Base-by-base conservation (phyloP, 2,797 vertebrate species). In the Enteromius paludinosus region DNA sequence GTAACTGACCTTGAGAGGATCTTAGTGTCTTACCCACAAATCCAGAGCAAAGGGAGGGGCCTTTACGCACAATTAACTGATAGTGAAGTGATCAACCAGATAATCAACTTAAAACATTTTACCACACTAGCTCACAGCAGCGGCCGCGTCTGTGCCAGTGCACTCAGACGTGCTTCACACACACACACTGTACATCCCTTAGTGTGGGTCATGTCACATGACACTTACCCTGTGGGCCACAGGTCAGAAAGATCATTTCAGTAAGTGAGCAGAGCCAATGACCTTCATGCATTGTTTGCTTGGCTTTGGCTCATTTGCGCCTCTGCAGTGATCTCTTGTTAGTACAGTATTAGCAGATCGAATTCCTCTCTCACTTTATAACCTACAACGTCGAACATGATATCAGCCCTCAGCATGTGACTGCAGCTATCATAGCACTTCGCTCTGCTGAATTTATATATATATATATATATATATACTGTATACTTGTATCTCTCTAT, bases 91-190 rank as follows among this genome's bases (percentile, higher is more conserved):
- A 75, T 86, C 66, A 84, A 66, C 41, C 49, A 43, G 73, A 81
- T 84, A 80, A 88, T 86, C 54, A 82, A 78, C 61, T 84, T 84
- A 84, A 72, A 49, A 70, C 77, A 79, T 41, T 81, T 66, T 17
- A 81, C 25, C 62, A 11, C 69, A 81, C 71, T 74, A 54, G 43
- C 73, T 68, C 69, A 75, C 52, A 59, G 78, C 30, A 41, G 68
- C 15, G 15, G 23, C 59, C 1, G 59, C 3, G 25, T 28, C 59
- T 30, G 23, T 28, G 23, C 56, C 59, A 62, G 12, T 62, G 25
- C 25, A 30, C 25, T 62, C 59, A 0, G 59, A 62, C 1, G 6
- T 62, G 14, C 7, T 20, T 28, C 17, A 17, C 2, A 28, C 47
- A 8, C 49, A 64, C 35, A 52, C 41, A 33, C 59, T 61, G 59